phyloP scores from a whole-genome alignment of 2,113 vertebrate species.

The Scolopax mira region DNA sequence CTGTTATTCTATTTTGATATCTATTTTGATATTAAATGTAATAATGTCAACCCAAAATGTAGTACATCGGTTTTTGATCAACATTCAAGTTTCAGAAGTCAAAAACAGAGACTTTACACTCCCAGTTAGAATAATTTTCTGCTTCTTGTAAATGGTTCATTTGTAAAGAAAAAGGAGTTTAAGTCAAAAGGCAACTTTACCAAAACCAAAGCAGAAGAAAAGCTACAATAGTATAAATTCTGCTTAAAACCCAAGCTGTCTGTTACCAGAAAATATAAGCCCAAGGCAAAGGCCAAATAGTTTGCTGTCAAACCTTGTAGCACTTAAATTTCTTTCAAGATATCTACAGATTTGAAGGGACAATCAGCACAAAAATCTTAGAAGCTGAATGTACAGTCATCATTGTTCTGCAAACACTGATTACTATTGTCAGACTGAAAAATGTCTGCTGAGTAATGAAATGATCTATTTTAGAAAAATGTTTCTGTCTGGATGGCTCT shows the following conservation, averaged over 20 bases:
- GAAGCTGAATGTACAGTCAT: neutral
- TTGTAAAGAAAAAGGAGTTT: neutral
- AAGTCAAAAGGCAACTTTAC: neutral
- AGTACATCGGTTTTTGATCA: neutral
- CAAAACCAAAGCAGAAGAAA: neutral
- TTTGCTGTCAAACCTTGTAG: neutral
- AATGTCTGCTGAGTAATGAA: neutral
- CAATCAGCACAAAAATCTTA: neutral
- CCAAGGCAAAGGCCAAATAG: neutral
- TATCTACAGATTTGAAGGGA: neutral
- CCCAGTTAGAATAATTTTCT: neutral
- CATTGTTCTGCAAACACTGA: neutral
- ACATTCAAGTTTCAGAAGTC: neutral
- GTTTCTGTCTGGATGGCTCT: neutral
- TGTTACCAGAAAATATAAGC: neutral
- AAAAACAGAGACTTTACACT: neutral
- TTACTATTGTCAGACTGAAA: neutral
- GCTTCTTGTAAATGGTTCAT: neutral
- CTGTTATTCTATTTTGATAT: neutral
- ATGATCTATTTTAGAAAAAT: neutral
- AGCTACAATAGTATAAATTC: neutral
- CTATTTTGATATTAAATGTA: too few species aligned
- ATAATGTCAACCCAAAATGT: neutral
- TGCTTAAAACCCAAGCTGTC: neutral
- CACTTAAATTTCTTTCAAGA: neutral